A percentile compares a stretch with the other conserved stretches of the same genome.
Evolutionary conservation across 2,888 invertebrate genomes (phyloP).

Genomic region (Chalcosyrphus nemorum): DNA sequence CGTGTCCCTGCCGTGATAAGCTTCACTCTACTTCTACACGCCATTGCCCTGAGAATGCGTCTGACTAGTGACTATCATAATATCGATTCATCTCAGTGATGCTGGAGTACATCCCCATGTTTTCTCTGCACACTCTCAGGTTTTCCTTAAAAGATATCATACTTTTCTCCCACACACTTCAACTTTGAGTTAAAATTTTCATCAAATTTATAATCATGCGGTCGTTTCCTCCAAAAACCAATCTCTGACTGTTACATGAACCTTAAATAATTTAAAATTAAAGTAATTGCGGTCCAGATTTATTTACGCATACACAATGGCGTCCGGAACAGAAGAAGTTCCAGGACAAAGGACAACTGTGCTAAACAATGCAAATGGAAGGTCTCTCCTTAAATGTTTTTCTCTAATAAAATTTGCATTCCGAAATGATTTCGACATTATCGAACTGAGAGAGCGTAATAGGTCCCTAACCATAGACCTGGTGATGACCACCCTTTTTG

Average conservation of each 20-base stretch:
- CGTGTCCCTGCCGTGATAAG: too few species aligned
- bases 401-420: slow-evolving; percentile 70
- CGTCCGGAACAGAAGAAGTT: slow-evolving; percentile 7
- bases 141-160: too few species aligned
- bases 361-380: slow-evolving; percentile 60
- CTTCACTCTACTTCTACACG: too few species aligned
- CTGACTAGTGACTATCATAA: too few species aligned
- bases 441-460: slow-evolving; percentile 55
- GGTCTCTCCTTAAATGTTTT: slow-evolving; percentile 55
- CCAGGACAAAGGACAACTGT: background rate
- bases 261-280: slow-evolving; percentile 67
- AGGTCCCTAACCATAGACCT: slow-evolving; percentile 17
- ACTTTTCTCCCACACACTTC: too few species aligned
- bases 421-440: slow-evolving; percentile 69
- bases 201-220: slow-evolving; percentile 41
- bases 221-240: slow-evolving; percentile 37
- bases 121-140: too few species aligned
- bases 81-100: too few species aligned
- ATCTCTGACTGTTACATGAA: slow-evolving; percentile 49
- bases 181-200: slow-evolving; percentile 4
- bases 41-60: too few species aligned
- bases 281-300: slow-evolving; percentile 67
- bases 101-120: too few species aligned
- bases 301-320: slow-evolving; percentile 20
- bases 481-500: background rate